Evolutionary conservation across 2,888 invertebrate genomes (phyloP), one percentile per base, ranked within the genome.

Genomic region (Cephus rjabovi): DNA sequence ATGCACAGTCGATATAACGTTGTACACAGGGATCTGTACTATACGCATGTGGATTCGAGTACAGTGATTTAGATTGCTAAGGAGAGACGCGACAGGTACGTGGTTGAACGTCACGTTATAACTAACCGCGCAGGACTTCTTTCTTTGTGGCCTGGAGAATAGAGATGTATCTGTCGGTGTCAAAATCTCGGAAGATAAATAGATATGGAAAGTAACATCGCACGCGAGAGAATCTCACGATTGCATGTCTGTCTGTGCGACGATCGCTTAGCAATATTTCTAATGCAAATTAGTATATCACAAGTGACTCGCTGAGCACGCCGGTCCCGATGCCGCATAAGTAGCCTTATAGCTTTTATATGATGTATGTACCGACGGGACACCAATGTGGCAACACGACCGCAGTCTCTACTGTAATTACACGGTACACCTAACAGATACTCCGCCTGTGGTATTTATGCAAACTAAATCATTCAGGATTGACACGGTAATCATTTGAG

Each of bases 391-490:
- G 83, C 85, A 79, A 82, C 82, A 81, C 82, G 81, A 85, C 86
- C 85, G 79, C 86, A 83, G 81, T 86, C 80, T 69, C 83, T 78
- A 79, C 83, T 85, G 84, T 85, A 85, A 85, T 85, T 85, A 85
- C 85, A 83, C 82, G 78, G 78, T 74, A 76, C 81, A 79, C 78
- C 79, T 82, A 86, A 83, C 83, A 83, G 85, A 80, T 84, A 86
- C 85, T 86, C 81, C 83, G 84, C 79, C 81, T 80, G 83, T 81
- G 85, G 85, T 83, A 85, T 86, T 86, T 85, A 86, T 83, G 85
- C 85, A 85, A 87, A 83, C 86, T 87, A 87, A 87, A 87, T 87
- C 85, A 86, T 86, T 85, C 85, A 77, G 74, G n/a, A 75, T 75
- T 40, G 77, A 75, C 37, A 15, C 15, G 71, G 34, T 11, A 34